Evolutionary conservation across 2,888 invertebrate genomes (phyloP), one percentile per base, ranked within the genome.

Genomic region (Epirrhoe alternata): DNA sequence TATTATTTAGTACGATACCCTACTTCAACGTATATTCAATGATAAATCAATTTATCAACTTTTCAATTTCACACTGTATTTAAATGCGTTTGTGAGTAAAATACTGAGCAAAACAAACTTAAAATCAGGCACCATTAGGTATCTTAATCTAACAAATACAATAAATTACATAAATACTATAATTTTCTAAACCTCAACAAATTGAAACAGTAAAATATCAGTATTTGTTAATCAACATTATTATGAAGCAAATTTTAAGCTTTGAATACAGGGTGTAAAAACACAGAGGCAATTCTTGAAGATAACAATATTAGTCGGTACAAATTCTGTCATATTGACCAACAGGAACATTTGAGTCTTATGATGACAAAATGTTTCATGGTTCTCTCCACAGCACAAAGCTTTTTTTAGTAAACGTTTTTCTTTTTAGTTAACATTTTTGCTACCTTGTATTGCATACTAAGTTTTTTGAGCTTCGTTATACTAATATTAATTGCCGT

Each of bases 81-180:
- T 24, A 24, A 24, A 61, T 57, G 64, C 51, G 50, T 49, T 42
- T 59, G 16, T 7, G 6, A 7, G 33, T 33, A 33, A 33, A 42
- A 42, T 12, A 42, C 12, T 10, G 35, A 57, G 45, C 68, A 75
- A 86, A 79, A 70, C 76, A 76, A 79, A 77, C 72, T 77, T 81
- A 74, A 50, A 77, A 80, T 84, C 79, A 90, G 90, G 90, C 91
- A 91, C 90, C 85, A 73, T 89, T 86, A n/a, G n/a, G n/a, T n/a
- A 79, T 86, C 88, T 89, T 89, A 91, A 82, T 80, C 87, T 89
- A 89, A 82, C 71, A 70, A 69, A 64, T 24, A 45, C 57, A 53
- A 64, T 47, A 64, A 54, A 17, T 33, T 14, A 42, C 50, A 12
- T 16, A 61, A 24, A 50, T 38, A 42, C 31, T 56, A 64, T 50